Base-by-base conservation (phyloP, 2,113 vertebrate species). In the Budorcas taxicolor region DNA sequence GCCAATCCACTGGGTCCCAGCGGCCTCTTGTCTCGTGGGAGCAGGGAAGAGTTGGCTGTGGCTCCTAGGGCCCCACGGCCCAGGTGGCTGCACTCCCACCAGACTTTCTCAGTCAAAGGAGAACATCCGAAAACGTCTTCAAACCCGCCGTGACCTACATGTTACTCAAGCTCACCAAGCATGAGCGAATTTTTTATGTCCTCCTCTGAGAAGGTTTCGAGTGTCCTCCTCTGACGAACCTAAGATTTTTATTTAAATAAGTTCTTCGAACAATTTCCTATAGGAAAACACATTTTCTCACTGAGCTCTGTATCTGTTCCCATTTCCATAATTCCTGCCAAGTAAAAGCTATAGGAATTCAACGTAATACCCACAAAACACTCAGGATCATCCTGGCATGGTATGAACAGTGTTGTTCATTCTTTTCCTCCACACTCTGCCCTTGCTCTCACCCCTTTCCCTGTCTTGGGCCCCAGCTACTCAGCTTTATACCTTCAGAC, bases 351-450 rank as follows among this genome's bases (percentile, higher is more conserved):
- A 11, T 10, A 47, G 43, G 43, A 47, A 80, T 50, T 80, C 76
- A 33, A 2, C 17, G 29, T 33, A 19, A 50, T 19, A 80, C 76
- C 45, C 76, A 33, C 45, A 31, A 6, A 50, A 31, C 76, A 6
- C 45, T 11, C 15, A 19, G 76, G 15, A 11, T 19, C 76, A 31
- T 19, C 45, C 45, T 17, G 76, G 6, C 45, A 0, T 0, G 29
- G 29, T 50, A 4, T 10, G 4, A 80, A 2, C 76, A 11, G 29
- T 0, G 25, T 2, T 3, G 27, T 11, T 31, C 2, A 2, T 19
- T 33, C 3, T 31, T 80, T 31, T 19, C 76, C 45, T 19, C 29
- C 45, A 1, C 29, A 10, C 15, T 5, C 45, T 11, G 27, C 76
- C 45, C 45, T 33, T 3, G 15, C 45, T 50, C 8, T 50, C 76